A percentile compares a stretch with the other conserved stretches of the same genome.
Evolutionary conservation across 2,113 vertebrate genomes (phyloP).

Genomic region (Eurypyga helias): DNA sequence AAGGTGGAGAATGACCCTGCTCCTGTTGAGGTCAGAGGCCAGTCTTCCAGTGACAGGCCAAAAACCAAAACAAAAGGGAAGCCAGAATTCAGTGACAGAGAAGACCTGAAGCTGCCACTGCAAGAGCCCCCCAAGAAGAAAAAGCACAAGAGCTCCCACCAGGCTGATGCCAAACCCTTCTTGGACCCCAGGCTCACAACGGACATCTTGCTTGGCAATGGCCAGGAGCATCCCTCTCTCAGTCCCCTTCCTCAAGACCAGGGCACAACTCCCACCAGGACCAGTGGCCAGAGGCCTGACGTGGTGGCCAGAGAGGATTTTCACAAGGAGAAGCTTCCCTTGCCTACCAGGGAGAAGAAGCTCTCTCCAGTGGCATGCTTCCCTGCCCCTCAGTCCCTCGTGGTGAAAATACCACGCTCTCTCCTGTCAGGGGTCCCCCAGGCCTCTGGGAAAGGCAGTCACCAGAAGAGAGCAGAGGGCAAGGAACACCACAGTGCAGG

Average conservation of each 20-base stretch:
- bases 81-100: slow-evolving; percentile 55
- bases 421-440: slow-evolving; percentile 85
- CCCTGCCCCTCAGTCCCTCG: slow-evolving; percentile 29
- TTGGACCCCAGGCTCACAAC: slow-evolving; percentile 9
- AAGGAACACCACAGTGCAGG: background rate
- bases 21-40: slow-evolving; percentile 63
- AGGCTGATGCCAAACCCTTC: slow-evolving; percentile 19
- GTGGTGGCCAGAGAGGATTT: slow-evolving; percentile 42
- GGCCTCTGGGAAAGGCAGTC: slow-evolving; percentile 7
- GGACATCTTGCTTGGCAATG: background rate
- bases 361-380: slow-evolving; percentile 32
- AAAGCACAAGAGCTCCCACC: slow-evolving; percentile 60
- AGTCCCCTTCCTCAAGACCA: slow-evolving; percentile 66
- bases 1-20: slow-evolving; percentile 72
- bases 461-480: slow-evolving; percentile 15
- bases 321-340: slow-evolving; percentile 58
- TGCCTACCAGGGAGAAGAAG: slow-evolving; percentile 48
- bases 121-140: slow-evolving; percentile 54
- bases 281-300: slow-evolving; percentile 50
- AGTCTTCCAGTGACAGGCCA: slow-evolving; percentile 78
- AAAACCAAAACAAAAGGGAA: slow-evolving; percentile 85
- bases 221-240: background rate
- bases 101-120: slow-evolving; percentile 53
- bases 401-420: slow-evolving; percentile 88
- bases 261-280: slow-evolving; percentile 4